Evolutionary conservation across 2,888 invertebrate species (phyloP).

Genomic region (Calameuta idolon): DNA sequence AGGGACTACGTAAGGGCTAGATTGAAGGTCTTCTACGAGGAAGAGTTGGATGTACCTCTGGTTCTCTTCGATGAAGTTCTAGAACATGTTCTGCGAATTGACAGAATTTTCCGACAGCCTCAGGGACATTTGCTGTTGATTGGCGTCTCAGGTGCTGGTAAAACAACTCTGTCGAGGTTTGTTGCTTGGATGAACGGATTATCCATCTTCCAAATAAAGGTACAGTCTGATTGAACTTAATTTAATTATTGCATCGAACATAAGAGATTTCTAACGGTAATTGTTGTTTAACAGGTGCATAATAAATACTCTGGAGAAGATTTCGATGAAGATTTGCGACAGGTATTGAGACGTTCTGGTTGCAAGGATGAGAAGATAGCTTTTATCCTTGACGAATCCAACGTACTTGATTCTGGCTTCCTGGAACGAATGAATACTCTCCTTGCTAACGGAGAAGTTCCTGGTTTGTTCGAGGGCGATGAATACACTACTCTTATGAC

Average conservation of each 20-base stretch:
- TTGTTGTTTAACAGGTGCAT: constrained; percentile 77
- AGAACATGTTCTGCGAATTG: constrained; percentile 98
- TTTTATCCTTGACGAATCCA: constrained; percentile 99
- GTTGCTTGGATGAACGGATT: constrained; percentile 99
- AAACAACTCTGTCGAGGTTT: constrained; percentile 98
- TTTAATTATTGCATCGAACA: constrained; percentile 7
- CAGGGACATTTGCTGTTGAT: constrained; percentile 98
- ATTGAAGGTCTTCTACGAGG: constrained; percentile 98
- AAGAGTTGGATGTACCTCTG: constrained; percentile 97
- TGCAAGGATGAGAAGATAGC: constrained; percentile 98
- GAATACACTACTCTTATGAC: constrained; percentile 99
- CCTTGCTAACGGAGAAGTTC: constrained; percentile 98
- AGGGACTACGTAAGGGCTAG: constrained; percentile 97
- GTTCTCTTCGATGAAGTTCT: constrained; percentile 99
- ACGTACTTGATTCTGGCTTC: constrained; percentile 98
- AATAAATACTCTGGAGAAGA: constrained; percentile 99
- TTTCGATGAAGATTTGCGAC: constrained; percentile 98
- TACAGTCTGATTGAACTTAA: constrained; percentile 52
- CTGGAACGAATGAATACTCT: constrained; percentile 99
- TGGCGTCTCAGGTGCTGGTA: constrained; percentile 98
- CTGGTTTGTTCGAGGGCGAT: constrained; percentile 94
- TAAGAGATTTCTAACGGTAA: not conserved
- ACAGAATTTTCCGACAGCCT: constrained; percentile 98
- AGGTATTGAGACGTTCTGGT: constrained; percentile 86
- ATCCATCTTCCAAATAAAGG: constrained; percentile 99